Evolutionary conservation across 1,140 invertebrate genomes (phyloP).

Genomic region (Aphelinus certus): DNA sequence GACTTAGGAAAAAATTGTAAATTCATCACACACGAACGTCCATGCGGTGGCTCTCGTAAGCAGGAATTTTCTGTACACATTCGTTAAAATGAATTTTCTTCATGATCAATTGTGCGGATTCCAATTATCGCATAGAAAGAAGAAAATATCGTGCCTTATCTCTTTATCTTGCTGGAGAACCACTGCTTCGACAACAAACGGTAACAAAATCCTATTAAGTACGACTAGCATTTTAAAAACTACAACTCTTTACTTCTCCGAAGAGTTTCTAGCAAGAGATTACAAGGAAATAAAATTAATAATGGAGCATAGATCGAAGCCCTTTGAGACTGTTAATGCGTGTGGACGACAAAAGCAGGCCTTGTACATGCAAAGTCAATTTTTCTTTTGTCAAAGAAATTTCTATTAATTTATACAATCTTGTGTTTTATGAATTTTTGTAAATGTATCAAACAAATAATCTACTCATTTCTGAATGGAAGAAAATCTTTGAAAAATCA

Average conservation of each 20-base stretch:
- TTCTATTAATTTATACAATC: slow-evolving; percentile 25
- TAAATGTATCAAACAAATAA: slow-evolving; percentile 27
- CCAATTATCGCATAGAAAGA: background rate
- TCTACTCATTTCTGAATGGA: slow-evolving; percentile 19
- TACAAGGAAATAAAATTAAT: slow-evolving; percentile 20
- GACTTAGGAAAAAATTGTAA: slow-evolving; percentile 26
- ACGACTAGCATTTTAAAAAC: slow-evolving; percentile 27
- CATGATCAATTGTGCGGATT: too few species aligned
- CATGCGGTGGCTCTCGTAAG: slow-evolving; percentile 30
- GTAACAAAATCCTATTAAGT: slow-evolving; percentile 30
- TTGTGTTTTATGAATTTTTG: slow-evolving; percentile 34
- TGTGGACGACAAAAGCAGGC: slow-evolving; percentile 24
- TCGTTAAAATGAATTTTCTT: too few species aligned
- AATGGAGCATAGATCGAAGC: slow-evolving; percentile 28
- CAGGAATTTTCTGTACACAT: background rate
- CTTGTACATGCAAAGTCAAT: slow-evolving; percentile 30
- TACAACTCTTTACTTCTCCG: slow-evolving; percentile 15
- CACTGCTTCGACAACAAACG: slow-evolving; percentile 7
- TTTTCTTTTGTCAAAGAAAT: slow-evolving; percentile 26
- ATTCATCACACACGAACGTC: slow-evolving; percentile 24
- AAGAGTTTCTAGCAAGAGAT: slow-evolving; percentile 33
- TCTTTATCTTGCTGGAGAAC: background rate
- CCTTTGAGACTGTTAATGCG: slow-evolving; percentile 38
- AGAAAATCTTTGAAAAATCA: slow-evolving; percentile 28
- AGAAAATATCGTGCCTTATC: slow-evolving; percentile 14